Evolutionary conservation across 1,140 invertebrate genomes (phyloP).

Genomic region (Sinella curviseta): DNA sequence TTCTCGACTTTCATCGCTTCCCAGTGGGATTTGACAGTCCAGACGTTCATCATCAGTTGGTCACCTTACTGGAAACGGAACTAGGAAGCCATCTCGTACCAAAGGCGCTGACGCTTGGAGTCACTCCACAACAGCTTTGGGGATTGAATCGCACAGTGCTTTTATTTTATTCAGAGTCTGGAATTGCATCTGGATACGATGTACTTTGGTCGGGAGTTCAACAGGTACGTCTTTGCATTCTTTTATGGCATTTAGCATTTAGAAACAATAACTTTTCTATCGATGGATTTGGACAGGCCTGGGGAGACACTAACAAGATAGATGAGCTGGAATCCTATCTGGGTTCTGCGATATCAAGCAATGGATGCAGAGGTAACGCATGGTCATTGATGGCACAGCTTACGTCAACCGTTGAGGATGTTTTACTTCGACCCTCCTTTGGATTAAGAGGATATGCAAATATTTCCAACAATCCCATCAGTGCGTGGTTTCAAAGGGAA

Average conservation of each 20-base stretch:
- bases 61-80: constrained; percentile 25
- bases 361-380: constrained; percentile 39
- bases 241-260: neutral
- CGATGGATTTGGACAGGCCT: constrained; percentile 27
- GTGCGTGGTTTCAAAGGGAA: constrained; percentile 67
- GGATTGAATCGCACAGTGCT: constrained; percentile 38
- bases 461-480: constrained; percentile 65
- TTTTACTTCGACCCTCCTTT: constrained; percentile 54
- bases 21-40: constrained; percentile 50
- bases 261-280: neutral
- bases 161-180: constrained; percentile 45
- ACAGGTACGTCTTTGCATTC: constrained; percentile 33
- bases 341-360: neutral
- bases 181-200: constrained; percentile 19
- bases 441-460: constrained; percentile 70
- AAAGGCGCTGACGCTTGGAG: neutral
- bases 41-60: constrained; percentile 20
- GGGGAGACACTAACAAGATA: constrained; percentile 40
- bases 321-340: constrained; percentile 33
- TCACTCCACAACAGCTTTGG: constrained; percentile 45
- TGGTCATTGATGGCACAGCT: constrained; percentile 67
- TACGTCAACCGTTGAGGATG: constrained; percentile 53
- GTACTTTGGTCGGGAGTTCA: constrained; percentile 35
- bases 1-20: constrained; percentile 67
- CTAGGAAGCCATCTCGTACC: constrained; percentile 20